These are phyloP conservation scores for Stichopus chloronotus DNA, from an alignment of 35 echinoderm and acorn worm genomes.

Conservation along the genomic window DNA sequence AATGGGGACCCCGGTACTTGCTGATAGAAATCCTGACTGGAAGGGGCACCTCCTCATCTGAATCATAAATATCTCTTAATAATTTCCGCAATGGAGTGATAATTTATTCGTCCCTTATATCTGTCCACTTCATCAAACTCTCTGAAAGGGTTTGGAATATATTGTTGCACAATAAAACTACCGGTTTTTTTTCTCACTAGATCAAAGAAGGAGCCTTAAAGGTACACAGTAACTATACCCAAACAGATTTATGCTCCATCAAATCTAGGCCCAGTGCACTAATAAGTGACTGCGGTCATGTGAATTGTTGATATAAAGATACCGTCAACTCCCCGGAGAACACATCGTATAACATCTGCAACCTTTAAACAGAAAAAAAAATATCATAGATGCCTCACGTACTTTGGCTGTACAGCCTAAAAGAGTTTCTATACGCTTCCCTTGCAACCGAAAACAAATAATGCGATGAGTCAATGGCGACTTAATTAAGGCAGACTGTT, in stretches of 20 bases:
- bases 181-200: not conserved
- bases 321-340: not conserved
- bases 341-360: not conserved
- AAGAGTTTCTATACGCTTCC: not conserved
- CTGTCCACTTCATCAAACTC: not conserved
- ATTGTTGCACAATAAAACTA: not conserved
- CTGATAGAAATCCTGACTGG: not conserved
- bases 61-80: not conserved
- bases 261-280: not conserved
- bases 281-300: not conserved
- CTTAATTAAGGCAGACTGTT: not conserved
- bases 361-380: not conserved
- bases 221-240: not conserved
- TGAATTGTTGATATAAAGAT: not conserved
- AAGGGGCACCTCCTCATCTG: not conserved
- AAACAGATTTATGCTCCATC: constrained; percentile 1
- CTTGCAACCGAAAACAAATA: not conserved
- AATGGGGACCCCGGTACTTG: no score
- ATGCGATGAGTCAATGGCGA: not conserved
- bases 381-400: not conserved
- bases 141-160: not conserved
- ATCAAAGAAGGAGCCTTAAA: not conserved
- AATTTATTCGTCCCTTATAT: not conserved
- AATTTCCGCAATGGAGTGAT: not conserved
- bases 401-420: not conserved